A percentile compares a stretch with the other conserved stretches of the same genome.
Evolutionary conservation across 2,113 vertebrate species (phyloP).

Genomic region (Alces alces): DNA sequence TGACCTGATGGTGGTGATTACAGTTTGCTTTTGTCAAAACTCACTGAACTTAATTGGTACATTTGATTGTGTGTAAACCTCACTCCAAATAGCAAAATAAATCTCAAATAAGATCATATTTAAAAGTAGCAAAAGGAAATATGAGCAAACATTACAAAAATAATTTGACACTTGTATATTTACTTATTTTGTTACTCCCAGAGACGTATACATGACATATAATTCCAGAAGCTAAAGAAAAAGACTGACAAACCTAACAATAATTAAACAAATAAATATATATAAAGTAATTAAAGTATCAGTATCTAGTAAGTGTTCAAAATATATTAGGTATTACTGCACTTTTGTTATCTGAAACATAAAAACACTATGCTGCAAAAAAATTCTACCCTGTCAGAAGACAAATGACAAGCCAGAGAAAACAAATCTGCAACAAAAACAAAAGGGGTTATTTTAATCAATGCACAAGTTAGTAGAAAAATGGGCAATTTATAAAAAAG

Average conservation of each 20-base stretch:
- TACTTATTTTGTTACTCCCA: background rate
- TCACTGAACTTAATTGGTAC: background rate
- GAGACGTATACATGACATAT: background rate
- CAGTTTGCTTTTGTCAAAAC: background rate
- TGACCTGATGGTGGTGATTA: background rate
- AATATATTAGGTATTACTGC: background rate
- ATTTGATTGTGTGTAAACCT: background rate
- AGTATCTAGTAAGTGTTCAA: background rate
- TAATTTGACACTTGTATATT: background rate
- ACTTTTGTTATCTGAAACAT: background rate
- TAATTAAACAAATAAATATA: slow-evolving; percentile 17
- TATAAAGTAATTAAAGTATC: background rate
- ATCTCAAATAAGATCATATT: background rate
- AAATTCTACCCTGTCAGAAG: background rate
- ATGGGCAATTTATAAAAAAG: background rate
- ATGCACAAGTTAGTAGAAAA: slow-evolving; percentile 3
- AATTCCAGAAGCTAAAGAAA: background rate
- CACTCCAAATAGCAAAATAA: background rate
- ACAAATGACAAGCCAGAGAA: background rate
- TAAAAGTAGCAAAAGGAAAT: slow-evolving; percentile 21
- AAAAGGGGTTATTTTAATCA: background rate
- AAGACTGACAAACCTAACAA: background rate
- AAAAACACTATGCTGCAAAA: background rate
- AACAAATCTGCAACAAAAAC: background rate
- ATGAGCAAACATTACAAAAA: background rate